A percentile compares a stretch with the other conserved stretches of the same genome.
phyloP scores from a whole-genome alignment of 2,113 vertebrate genomes.

The Neotragus pygmaeus region DNA sequence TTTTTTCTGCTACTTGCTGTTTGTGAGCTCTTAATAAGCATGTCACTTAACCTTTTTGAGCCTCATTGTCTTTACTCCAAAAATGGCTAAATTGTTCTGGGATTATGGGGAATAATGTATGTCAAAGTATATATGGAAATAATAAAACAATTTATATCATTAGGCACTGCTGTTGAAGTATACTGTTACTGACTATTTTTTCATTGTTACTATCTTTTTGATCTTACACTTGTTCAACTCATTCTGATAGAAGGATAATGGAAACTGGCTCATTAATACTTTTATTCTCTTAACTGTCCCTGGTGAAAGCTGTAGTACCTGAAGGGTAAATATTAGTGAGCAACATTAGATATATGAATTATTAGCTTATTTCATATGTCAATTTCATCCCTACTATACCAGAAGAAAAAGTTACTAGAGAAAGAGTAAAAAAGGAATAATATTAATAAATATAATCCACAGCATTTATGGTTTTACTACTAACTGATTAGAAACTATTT shows the following conservation, averaged over 20 bases:
- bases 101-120: background rate
- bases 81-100: background rate
- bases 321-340: background rate
- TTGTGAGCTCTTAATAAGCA: background rate
- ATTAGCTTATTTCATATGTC: background rate
- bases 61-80: background rate
- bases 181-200: background rate
- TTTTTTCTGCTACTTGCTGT: background rate
- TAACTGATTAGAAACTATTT: conserved; percentile 7
- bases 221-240: background rate
- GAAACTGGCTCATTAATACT: background rate
- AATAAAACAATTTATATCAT: background rate
- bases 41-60: background rate
- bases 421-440: background rate
- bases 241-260: background rate
- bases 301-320: background rate
- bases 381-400: background rate
- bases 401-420: background rate
- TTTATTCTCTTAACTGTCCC: background rate
- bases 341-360: background rate
- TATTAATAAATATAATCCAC: background rate
- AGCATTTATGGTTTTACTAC: background rate
- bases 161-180: background rate
- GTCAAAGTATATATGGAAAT: background rate
- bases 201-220: background rate